These are phyloP conservation scores for Lepisosteus oculatus DNA, from an alignment of 2,113 vertebrate species.

Conservation along the genomic window DNA sequence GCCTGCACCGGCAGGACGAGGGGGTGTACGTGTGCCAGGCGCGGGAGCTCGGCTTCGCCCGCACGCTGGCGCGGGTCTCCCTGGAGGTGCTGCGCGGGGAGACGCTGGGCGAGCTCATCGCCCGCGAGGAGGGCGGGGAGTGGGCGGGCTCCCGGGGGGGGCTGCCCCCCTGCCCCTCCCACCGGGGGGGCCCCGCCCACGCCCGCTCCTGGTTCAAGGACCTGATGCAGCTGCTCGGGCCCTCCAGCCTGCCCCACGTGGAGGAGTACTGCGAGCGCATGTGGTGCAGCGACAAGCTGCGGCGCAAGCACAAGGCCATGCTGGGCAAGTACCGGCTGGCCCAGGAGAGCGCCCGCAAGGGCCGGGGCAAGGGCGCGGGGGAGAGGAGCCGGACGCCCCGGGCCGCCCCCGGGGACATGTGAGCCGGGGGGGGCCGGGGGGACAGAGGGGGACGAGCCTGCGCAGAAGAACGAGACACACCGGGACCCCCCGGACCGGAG, in stretches of 20 bases:
- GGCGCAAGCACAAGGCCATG: constrained; percentile 72
- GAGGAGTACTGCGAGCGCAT: constrained; percentile 87
- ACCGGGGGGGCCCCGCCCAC: constrained; percentile 35
- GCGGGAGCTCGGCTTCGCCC: constrained; percentile 82
- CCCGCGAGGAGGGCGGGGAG: constrained; percentile 37
- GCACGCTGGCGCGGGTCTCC: constrained; percentile 67
- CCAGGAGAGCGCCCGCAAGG: constrained; percentile 75
- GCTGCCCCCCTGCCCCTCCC: constrained; percentile 23
- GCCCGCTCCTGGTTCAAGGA: constrained; percentile 87
- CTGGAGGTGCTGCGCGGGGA: constrained; percentile 75
- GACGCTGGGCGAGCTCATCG: constrained; percentile 69
- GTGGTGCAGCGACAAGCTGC: constrained; percentile 78
- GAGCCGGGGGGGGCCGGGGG: not conserved
- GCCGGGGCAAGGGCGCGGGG: constrained; percentile 60
- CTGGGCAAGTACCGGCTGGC: constrained; percentile 73
- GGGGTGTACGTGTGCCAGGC: constrained; percentile 83
- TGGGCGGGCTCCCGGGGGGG: constrained; percentile 39
- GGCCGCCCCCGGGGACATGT: constrained; percentile 57
- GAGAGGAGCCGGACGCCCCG: constrained; percentile 83
- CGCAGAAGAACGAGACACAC: too few species aligned
- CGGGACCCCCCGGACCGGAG: too few species aligned
- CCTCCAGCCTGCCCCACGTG: constrained; percentile 69
- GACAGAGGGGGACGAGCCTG: not conserved
- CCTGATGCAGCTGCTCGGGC: constrained; percentile 84
- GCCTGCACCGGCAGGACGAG: constrained; percentile 68